Evolutionary conservation across 2,797 vertebrate species (phyloP).

Genomic region (Synanceia verrucosa): DNA sequence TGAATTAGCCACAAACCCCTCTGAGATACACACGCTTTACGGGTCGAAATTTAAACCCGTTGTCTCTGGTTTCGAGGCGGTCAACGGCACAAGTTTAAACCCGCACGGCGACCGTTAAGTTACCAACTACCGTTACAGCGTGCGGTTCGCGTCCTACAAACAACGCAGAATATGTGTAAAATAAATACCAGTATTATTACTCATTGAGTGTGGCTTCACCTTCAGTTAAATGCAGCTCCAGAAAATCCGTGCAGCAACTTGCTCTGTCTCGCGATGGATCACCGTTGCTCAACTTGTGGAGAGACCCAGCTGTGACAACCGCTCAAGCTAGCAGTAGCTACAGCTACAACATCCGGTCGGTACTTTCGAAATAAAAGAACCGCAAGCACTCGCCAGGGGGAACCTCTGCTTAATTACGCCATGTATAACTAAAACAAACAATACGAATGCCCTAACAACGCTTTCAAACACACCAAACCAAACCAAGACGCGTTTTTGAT

Average conservation of each 20-base stretch:
- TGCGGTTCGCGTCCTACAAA: too few relatives aligned
- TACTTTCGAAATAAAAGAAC: conserved; percentile 27
- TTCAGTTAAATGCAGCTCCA: conserved; percentile 56
- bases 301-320: conserved; percentile 62
- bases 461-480: rapidly evolving
- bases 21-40: neutral
- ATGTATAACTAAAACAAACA: neutral
- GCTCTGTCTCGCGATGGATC: conserved; percentile 50
- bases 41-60: neutral
- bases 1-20: neutral
- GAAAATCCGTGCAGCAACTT: conserved; percentile 62
- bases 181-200: neutral
- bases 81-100: conserved; percentile 40
- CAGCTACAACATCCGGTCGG: neutral
- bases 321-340: rapidly evolving
- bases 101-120: conserved; percentile 6
- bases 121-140: neutral
- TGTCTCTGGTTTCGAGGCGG: conserved; percentile 16
- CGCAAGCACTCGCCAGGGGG: neutral
- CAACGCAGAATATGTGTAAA: too few relatives aligned
- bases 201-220: conserved; percentile 50
- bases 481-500: neutral
- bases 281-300: conserved; percentile 66
- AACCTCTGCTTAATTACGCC: neutral
- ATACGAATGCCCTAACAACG: rapidly evolving